These are phyloP conservation scores for Galagoides demidoff DNA, from an alignment of 2,797 vertebrate species.

Conservation along the genomic window DNA sequence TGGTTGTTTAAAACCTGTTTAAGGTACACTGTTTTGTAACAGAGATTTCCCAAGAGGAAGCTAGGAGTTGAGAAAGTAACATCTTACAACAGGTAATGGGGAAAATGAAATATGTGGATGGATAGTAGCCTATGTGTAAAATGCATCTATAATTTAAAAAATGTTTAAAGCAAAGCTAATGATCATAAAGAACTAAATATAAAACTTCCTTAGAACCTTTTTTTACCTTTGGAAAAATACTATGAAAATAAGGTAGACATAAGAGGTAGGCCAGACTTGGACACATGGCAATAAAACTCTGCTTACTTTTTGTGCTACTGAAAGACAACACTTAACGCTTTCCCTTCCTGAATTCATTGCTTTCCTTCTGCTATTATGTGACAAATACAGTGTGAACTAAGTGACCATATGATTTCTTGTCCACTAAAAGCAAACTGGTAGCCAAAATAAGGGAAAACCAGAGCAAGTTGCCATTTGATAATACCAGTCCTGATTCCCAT, in stretches of 20 bases:
- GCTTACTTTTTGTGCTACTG: neutral
- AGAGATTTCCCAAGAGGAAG: neutral
- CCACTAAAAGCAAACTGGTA: neutral
- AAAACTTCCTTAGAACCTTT: neutral
- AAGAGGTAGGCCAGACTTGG: neutral
- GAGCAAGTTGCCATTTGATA: neutral
- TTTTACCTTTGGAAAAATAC: neutral
- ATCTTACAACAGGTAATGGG: neutral
- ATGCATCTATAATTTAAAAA: slow-evolving; percentile 6
- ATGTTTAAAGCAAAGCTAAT: neutral
- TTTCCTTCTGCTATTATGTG: neutral
- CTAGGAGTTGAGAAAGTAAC: neutral
- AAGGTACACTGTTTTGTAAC: neutral
- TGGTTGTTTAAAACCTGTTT: slow-evolving; percentile 58
- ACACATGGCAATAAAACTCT: neutral
- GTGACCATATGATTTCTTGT: neutral
- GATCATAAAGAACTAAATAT: neutral
- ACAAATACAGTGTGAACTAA: neutral
- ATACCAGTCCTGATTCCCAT: neutral
- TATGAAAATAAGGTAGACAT: neutral
- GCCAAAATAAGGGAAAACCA: neutral
- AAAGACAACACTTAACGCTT: neutral
- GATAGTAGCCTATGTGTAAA: neutral
- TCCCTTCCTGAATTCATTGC: neutral
- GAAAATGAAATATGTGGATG: neutral